phyloP scores from a whole-genome alignment of 2,797 vertebrate genomes.

The Varecia variegata region DNA sequence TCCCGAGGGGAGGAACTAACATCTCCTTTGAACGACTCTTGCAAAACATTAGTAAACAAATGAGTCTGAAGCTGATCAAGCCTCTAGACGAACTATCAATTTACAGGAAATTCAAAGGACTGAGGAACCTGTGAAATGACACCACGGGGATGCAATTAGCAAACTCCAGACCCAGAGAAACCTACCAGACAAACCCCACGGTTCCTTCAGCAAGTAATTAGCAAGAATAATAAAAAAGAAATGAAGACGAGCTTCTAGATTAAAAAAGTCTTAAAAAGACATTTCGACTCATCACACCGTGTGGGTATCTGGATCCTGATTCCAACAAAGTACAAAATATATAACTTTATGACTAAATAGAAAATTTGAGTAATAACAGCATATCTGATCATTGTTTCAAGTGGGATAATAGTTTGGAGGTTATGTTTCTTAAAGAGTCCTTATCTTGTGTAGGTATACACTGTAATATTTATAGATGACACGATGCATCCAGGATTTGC shows the following conservation, averaged over 20 bases:
- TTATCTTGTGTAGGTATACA: not conserved
- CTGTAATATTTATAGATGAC: not conserved
- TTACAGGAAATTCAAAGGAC: not conserved
- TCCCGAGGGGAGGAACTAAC: not conserved
- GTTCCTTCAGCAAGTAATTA: not conserved
- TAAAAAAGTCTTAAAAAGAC: not conserved
- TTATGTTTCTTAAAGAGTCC: not conserved
- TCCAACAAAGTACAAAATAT: not conserved
- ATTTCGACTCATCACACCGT: fast-evolving
- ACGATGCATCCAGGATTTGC: fast-evolving
- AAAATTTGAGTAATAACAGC: fast-evolving
- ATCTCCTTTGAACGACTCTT: not conserved
- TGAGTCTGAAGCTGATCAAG: not conserved
- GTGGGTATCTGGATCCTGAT: not conserved
- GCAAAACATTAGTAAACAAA: not conserved
- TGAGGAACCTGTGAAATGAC: fast-evolving
- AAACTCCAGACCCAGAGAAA: not conserved
- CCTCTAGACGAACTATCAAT: not conserved
- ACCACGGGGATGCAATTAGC: fast-evolving
- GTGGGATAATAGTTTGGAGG: not conserved
- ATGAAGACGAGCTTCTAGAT: not conserved
- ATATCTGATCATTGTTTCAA: not conserved
- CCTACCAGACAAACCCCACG: fast-evolving
- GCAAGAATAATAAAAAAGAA: not conserved
- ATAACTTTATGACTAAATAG: not conserved